A percentile compares a stretch with the other conserved stretches of the same genome.
phyloP scores from a whole-genome alignment of 1,140 invertebrate species.

The Adoxophyes honmai region DNA sequence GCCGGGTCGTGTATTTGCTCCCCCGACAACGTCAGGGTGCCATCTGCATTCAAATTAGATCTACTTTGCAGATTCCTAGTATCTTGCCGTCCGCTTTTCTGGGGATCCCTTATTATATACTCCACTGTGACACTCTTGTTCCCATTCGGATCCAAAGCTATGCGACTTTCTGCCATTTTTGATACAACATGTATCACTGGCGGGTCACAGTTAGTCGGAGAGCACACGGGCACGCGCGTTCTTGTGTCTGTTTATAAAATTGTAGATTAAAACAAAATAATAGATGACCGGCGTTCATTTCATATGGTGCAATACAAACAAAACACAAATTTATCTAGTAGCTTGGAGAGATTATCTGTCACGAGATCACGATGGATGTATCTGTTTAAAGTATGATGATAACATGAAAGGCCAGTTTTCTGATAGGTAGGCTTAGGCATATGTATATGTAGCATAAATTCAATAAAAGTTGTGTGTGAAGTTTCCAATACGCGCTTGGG shows the following conservation, averaged over 20 bases:
- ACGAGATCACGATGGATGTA: no score
- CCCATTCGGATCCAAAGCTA: neutral
- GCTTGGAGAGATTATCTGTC: no score
- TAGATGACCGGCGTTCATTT: no score
- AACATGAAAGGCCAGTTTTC: no score
- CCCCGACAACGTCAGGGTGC: slow-evolving; percentile 32
- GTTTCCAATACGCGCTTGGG: no score
- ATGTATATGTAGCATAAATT: no score
- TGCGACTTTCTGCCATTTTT: neutral
- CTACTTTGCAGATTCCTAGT: neutral
- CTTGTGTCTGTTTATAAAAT: neutral
- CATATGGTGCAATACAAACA: no score
- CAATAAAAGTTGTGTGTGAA: no score
- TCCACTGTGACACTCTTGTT: slow-evolving; percentile 12
- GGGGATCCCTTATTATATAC: slow-evolving; percentile 1
- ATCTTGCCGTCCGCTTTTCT: neutral
- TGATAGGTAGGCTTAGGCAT: no score
- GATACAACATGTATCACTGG: neutral
- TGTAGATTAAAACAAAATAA: no score
- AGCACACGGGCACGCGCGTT: neutral
- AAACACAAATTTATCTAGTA: no score
- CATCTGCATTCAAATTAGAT: neutral
- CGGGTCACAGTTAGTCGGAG: neutral
- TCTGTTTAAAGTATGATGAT: no score
- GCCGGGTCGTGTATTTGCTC: slow-evolving; percentile 86